phyloP scores from a whole-genome alignment of 2,888 invertebrate species.

The Nomada lathburiana region DNA sequence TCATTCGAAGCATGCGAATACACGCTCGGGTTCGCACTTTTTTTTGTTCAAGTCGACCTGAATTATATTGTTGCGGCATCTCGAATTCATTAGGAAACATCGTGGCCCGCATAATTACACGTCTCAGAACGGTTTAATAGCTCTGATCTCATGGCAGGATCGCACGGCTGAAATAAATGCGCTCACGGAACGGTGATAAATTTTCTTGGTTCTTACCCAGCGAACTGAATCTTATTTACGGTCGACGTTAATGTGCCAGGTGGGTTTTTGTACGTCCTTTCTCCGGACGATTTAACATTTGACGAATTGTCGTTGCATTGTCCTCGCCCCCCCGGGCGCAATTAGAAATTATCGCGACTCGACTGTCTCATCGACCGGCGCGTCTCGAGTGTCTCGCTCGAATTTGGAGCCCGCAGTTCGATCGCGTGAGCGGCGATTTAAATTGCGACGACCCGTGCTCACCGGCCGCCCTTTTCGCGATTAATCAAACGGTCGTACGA shows the following conservation, averaged over 20 bases:
- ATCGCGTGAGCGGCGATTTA: neutral
- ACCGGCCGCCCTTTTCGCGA: constrained; percentile 14
- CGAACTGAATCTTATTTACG: constrained; percentile 42
- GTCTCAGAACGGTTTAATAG: constrained; percentile 36
- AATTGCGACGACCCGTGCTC: constrained; percentile 2
- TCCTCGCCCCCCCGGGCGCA: neutral
- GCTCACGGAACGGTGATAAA: constrained; percentile 33
- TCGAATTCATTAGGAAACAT: constrained; percentile 21
- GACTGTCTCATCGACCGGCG: neutral
- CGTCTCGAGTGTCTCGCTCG: neutral
- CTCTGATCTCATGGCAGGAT: constrained; percentile 33
- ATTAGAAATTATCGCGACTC: constrained; percentile 11
- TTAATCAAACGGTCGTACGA: constrained; percentile 48
- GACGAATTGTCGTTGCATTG: neutral
- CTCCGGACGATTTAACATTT: neutral
- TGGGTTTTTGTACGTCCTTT: constrained; percentile 16
- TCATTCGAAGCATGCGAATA: too few species aligned
- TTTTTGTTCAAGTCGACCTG: neutral
- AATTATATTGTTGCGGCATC: constrained; percentile 27
- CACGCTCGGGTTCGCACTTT: too few species aligned
- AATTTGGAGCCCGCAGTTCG: neutral
- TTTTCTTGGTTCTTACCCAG: constrained; percentile 54
- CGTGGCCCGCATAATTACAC: constrained; percentile 3
- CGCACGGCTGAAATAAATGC: constrained; percentile 43
- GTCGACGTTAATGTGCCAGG: constrained; percentile 32